Base-by-base conservation (phyloP, 2,797 vertebrate species). In the Esox masquinongy region DNA sequence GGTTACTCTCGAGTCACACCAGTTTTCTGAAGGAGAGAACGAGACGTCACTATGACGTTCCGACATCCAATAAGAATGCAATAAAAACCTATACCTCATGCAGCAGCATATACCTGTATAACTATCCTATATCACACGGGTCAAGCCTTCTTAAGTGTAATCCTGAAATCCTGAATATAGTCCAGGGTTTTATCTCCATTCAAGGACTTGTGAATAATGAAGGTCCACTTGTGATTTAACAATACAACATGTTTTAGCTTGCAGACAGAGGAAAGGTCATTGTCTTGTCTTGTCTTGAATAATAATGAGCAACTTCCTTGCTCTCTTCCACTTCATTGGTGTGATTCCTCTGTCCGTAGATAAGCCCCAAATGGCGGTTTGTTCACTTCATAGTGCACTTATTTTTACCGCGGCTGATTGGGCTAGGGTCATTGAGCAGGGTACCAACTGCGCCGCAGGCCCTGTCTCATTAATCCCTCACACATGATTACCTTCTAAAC, bases 191-290 rank as follows among this genome's bases (percentile, higher is more conserved):
- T 81, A 34, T 72, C 31, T 77, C 4, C 70, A 29, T 34, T 77
- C 67, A 67, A 77, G 75, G 72, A 34, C 68, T 61, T 76, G 70
- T 79, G 80, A 82, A 81, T 86, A 80, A 84, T 84, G 79, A 79
- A 77, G 50, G 68, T 59, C 67, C 76, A 73, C 75, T 80, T 73
- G 71, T 82, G 72, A 84, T 84, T 84, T 81, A 84, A 71, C 73
- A 68, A 77, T 78, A 73, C 50, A 79, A 74, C 75, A 83, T 78
- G 70, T 64, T 75, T 77, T 79, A 31, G 70, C 64, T 72, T 74
- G 74, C 53, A 74, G 59, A 80, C 72, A 83, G 69, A 79, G 68
- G 72, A 81, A 86, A 82, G 83, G 83, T 85, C 82, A 85, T 68
- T 71, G 71, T 72, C 80, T 80, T 17, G 56, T 51, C 72, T 66